Percentiles rank a stretch among this genome's conserved stretches.
Evolutionary conservation across 2,888 invertebrate species (phyloP).

Genomic region (Ptycholaimellus sp.): DNA sequence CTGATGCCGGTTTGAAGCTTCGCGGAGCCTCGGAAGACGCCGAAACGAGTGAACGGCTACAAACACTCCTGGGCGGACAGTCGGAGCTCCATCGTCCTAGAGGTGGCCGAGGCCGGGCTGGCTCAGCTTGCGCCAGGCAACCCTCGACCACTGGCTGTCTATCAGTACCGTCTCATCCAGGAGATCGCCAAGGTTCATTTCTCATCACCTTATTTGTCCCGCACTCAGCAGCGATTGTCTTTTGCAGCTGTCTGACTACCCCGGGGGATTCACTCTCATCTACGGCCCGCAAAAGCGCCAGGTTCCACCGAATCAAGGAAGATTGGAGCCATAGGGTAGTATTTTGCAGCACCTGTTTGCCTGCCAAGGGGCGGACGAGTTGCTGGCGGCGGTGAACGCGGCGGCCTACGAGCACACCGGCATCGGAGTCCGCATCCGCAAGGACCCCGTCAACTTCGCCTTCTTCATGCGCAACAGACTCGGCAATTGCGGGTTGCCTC

Average conservation of each 20-base stretch:
- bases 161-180: conserved; percentile 61
- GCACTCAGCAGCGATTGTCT: background rate
- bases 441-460: conserved; percentile 55
- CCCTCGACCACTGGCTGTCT: conserved; percentile 30
- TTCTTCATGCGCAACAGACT: conserved; percentile 65
- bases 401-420: conserved; percentile 55
- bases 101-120: conserved; percentile 69
- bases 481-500: conserved; percentile 57
- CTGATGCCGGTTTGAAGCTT: too few relatives aligned
- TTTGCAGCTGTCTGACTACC: conserved; percentile 53
- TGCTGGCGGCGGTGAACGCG: conserved; percentile 61
- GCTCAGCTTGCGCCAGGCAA: conserved; percentile 42
- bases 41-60: conserved; percentile 65
- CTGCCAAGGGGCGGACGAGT: conserved; percentile 54
- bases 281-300: background rate
- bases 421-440: conserved; percentile 54
- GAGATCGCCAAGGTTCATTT: conserved; percentile 32
- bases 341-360: conserved; percentile 36
- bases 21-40: too few relatives aligned
- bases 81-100: conserved; percentile 57
- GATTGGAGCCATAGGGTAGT: too few relatives aligned
- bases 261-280: conserved; percentile 55
- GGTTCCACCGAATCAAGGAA: background rate
- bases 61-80: conserved; percentile 93
- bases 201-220: background rate